Evolutionary conservation across 2,888 invertebrate species (phyloP), one percentile per base, ranked within the genome.

Genomic region (Rhagonycha fulva): DNA sequence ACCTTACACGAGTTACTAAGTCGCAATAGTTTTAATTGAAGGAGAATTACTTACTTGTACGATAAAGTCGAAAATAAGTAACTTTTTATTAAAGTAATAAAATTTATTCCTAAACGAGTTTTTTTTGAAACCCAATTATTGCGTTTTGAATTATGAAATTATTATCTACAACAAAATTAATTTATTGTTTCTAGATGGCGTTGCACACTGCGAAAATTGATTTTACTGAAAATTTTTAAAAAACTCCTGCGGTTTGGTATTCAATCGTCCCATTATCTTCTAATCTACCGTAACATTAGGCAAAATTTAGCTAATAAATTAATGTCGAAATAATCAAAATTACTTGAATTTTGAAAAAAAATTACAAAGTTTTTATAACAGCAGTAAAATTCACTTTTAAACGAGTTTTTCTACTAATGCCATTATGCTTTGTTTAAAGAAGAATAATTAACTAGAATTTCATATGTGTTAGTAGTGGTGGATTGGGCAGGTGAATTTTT

Each of bases 1-100:
- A 69, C 81, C 82, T 1, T 80, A 76, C 63, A 76, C 77, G 12
- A 79, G 79, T 7, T 81, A 79, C 30, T 82, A 14, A 28, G 7
- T 28, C 9, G 28, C 9, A 28, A 26, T 26, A 19, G 19, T 19
- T 19, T 19, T 19, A 1, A 19, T 19, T 19, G 4, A 3, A 26
- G 26, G 26, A 26, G 7, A 26, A 5, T 26, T 26, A 26, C 26
- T 26, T n/a, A n/a, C n/a, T n/a, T n/a, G n/a, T n/a, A n/a, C n/a
- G n/a, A n/a, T n/a, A n/a, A n/a, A 4, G 24, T 24, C 26, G 26
- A 26, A 26, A 26, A 4, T 4, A 26, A 26, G 7, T 26, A 26
- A 26, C 26, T 26, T 26, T 26, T 26, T 26, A 26, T 26, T 7
- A 26, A 26, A 26, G 26, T 7, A 26, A 26, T 26, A 26, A 26